Evolutionary conservation across 2,888 invertebrate genomes (phyloP).

Genomic region (Latrodectus elegans): DNA sequence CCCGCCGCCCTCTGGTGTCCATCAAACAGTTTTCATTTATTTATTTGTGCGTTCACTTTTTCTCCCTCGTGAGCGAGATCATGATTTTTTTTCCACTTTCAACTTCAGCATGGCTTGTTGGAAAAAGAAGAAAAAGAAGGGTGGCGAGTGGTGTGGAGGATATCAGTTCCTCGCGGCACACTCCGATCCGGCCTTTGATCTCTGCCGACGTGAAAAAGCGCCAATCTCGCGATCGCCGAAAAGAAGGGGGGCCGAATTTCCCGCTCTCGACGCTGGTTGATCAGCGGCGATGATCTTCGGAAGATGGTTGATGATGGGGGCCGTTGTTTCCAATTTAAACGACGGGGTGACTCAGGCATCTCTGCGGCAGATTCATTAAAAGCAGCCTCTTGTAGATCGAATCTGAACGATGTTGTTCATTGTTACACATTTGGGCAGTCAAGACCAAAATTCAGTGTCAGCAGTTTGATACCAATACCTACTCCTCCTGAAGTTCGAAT

Average conservation of each 20-base stretch:
- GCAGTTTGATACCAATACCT: too few relatives aligned
- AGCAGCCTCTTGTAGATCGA: too few relatives aligned
- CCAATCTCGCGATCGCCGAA: constrained; percentile 16
- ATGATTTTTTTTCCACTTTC: constrained; percentile 4
- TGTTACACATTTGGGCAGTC: too few relatives aligned
- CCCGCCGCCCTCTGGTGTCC: constrained; percentile 50
- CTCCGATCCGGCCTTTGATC: constrained; percentile 57
- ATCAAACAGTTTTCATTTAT: constrained; percentile 53
- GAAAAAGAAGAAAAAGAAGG: not conserved
- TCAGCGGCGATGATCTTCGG: not conserved
- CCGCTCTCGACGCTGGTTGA: not conserved
- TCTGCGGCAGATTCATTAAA: too few relatives aligned
- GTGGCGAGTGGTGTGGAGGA: constrained; percentile 9
- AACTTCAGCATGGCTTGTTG: not conserved
- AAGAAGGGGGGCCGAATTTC: not conserved
- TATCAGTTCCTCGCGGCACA: constrained; percentile 59
- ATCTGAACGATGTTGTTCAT: too few relatives aligned
- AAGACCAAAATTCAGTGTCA: too few relatives aligned
- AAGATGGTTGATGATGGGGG: not conserved
- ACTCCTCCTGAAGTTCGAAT: too few relatives aligned
- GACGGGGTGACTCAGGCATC: too few relatives aligned
- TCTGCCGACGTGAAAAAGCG: constrained; percentile 26
- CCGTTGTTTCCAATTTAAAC: not conserved
- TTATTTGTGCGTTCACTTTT: constrained; percentile 53
- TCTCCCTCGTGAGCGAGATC: not conserved